Base-by-base conservation (phyloP, 2,797 vertebrate species). In the Pyrocephalus nanus region DNA sequence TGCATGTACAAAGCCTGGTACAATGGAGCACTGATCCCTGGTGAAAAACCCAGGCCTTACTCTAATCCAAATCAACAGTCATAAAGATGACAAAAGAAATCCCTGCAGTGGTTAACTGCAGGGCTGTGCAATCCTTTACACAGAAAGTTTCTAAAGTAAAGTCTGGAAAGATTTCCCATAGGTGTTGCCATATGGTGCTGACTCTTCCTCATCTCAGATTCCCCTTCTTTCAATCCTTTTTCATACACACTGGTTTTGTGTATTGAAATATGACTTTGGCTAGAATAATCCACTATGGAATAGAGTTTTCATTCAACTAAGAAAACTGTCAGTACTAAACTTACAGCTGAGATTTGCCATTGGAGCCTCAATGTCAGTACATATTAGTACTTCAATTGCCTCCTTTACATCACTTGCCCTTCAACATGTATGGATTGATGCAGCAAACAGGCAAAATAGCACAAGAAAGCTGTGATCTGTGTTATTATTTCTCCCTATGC, bases 21-120 rank as follows among this genome's bases (percentile, higher is more conserved):
- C 62, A 69, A 65, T 0, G 2, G 64, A 65, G 22, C 66, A 36
- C 18, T 36, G 38, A 86, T 91, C 69, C 21, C 65, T 78, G n/a
- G 50, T 72, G 82, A 90, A 70, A 86, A 88, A 83, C n/a, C 25
- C 25, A 88, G 81, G 57, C 75, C 69, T 86, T 47, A 36, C 26
- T 75, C 40, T 72, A 85, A 92, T 55, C 58, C 74, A 94, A 95
- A 93, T 81, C 84, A 93, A 79, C 43, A 66, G 45, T 60, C 78
- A 66, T 74, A 85, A 79, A 93, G 40, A 81, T 87, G 67, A 87
- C 89, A 93, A 88, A 91, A 90, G 69, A 92, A 96, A 91, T 69
- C 82, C 57, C 82, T 83, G 58, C 79, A 80, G 82, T 45, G 69
- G 61, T 61, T 93, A 83, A 78, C 38, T 54, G 57, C 45, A 87